phyloP scores from a whole-genome alignment of 1,140 invertebrate species.

The Zaprionus africanus region DNA sequence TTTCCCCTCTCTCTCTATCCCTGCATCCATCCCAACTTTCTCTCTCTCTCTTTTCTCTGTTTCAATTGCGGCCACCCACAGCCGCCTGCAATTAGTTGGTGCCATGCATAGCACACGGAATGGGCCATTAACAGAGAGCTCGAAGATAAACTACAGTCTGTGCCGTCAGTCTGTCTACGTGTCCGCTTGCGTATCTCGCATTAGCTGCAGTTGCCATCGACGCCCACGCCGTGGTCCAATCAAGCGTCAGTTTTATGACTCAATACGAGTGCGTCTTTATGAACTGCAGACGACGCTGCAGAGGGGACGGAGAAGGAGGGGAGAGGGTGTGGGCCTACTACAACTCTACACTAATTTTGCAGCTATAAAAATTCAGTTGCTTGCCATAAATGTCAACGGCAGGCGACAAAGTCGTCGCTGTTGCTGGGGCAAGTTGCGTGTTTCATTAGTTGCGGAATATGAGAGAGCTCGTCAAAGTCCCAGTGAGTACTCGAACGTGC shows the following conservation, averaged over 20 bases:
- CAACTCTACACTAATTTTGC: conserved; percentile 75
- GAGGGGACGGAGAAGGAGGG: background rate
- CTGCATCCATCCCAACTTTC: too few species aligned
- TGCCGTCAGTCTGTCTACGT: conserved; percentile 1
- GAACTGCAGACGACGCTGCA: conserved; percentile 40
- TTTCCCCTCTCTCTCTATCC: background rate
- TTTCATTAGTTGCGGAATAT: conserved; percentile 79
- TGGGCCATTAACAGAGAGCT: conserved; percentile 62
- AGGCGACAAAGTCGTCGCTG: conserved; percentile 46
- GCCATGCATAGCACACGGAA: conserved; percentile 19
- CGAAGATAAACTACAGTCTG: conserved; percentile 65
- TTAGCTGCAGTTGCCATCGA: conserved; percentile 63
- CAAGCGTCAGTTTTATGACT: conserved; percentile 76
- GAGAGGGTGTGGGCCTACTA: conserved; percentile 29
- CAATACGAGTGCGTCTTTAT: conserved; percentile 62
- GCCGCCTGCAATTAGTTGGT: conserved; percentile 63
- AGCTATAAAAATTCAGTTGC: conserved; percentile 78
- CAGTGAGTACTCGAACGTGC: conserved; percentile 8
- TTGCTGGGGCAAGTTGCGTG: conserved; percentile 49
- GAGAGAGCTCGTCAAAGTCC: conserved; percentile 45
- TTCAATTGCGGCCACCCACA: conserved; percentile 54
- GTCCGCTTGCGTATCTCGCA: conserved; percentile 59
- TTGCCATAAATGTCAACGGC: conserved; percentile 74
- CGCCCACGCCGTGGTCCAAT: conserved; percentile 71
- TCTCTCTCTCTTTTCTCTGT: background rate